A percentile compares a stretch with the other conserved stretches of the same genome.
These are phyloP conservation scores for Phortica variegata DNA, from an alignment of 1,140 invertebrate genomes.

Conservation along the genomic window DNA sequence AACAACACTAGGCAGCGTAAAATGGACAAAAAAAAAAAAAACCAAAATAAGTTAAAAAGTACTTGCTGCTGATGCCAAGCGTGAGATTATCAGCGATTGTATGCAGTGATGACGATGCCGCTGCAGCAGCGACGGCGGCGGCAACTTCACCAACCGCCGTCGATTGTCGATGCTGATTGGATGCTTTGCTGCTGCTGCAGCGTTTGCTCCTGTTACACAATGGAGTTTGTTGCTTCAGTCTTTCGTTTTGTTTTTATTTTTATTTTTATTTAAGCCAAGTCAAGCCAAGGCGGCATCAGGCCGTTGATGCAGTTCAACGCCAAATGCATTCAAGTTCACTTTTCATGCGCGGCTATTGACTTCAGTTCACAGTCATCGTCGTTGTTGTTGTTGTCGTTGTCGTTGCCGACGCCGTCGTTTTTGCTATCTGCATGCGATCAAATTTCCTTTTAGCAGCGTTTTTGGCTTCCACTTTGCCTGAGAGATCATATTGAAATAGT, in stretches of 20 bases:
- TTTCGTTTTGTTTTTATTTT: constrained; percentile 1
- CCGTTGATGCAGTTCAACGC: constrained; percentile 5
- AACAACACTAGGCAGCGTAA: too few species aligned
- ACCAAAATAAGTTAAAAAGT: constrained; percentile 4
- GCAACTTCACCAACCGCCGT: constrained; percentile 4
- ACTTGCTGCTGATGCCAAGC: constrained; percentile 39
- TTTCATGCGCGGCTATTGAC: constrained; percentile 50
- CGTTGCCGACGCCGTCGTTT: constrained; percentile 5
- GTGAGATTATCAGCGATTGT: constrained; percentile 53
- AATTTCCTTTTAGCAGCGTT: constrained; percentile 38
- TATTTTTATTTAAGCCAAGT: constrained; percentile 11
- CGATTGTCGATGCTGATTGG: too few species aligned
- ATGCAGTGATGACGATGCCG: constrained; percentile 54
- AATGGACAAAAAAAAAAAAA: too few species aligned
- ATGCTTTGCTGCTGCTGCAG: constrained; percentile 8
- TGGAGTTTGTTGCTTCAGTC: not conserved
- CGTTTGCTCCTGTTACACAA: constrained; percentile 24
- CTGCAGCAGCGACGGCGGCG: constrained; percentile 5
- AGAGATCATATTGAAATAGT: too few species aligned
- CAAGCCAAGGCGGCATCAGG: constrained; percentile 25
- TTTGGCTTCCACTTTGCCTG: too few species aligned
- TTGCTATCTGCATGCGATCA: constrained; percentile 51
- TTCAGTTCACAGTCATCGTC: constrained; percentile 29
- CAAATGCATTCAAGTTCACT: constrained; percentile 47
- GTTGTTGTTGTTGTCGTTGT: too few species aligned